Evolutionary conservation across 2,888 invertebrate genomes (phyloP).

Genomic region (Cheilosia scutellata): DNA sequence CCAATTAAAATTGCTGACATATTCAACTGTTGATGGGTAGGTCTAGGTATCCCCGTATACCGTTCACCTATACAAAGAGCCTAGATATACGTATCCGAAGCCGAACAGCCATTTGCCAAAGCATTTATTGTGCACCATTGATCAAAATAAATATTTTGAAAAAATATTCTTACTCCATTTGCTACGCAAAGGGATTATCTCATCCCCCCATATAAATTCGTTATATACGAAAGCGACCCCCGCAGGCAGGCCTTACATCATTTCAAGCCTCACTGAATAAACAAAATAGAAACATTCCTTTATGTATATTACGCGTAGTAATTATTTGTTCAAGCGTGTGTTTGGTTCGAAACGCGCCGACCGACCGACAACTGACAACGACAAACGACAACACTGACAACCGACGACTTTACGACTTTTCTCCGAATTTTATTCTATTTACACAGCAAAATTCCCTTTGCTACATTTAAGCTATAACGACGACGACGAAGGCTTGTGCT

Average conservation of each 20-base stretch:
- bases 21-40: slow-evolving; percentile 31
- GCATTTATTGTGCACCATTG: slow-evolving; percentile 53
- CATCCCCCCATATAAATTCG: slow-evolving; percentile 2
- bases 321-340: slow-evolving; percentile 69
- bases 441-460: slow-evolving; percentile 60
- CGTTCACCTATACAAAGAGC: background rate
- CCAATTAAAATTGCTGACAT: slow-evolving; percentile 55
- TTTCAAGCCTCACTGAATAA: slow-evolving; percentile 69
- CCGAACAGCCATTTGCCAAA: slow-evolving; percentile 13
- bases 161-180: slow-evolving; percentile 59
- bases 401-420: slow-evolving; percentile 50
- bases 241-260: slow-evolving; percentile 53
- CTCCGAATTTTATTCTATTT: slow-evolving; percentile 34
- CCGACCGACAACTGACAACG: no score
- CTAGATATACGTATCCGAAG: background rate
- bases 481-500: background rate
- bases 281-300: slow-evolving; percentile 65
- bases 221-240: background rate
- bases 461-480: slow-evolving; percentile 20
- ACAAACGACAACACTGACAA: slow-evolving; percentile 2
- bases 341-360: slow-evolving; percentile 34
- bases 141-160: slow-evolving; percentile 53
- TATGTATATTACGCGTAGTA: slow-evolving; percentile 68
- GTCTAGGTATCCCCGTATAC: background rate
- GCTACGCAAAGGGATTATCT: slow-evolving; percentile 57